Conservation (phyloP, 2,888 invertebrate genomes). For the Drosophila prostipennis region DNA sequence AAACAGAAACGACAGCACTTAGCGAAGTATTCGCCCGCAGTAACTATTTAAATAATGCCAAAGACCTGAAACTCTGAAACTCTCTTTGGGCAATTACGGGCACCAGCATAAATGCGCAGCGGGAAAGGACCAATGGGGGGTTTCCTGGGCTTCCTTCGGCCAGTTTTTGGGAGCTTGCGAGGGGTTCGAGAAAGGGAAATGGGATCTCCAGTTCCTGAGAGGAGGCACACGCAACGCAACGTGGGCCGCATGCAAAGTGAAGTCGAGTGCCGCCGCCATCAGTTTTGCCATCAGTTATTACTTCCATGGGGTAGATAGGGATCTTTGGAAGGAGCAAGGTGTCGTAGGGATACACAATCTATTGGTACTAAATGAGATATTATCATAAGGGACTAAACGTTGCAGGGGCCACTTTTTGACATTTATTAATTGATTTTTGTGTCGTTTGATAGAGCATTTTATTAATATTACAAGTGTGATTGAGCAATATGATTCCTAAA, state of each 20-base stretch:
- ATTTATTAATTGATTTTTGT: not conserved
- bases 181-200: not conserved
- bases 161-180: too few relatives aligned
- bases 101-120: constrained; percentile 67
- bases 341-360: not conserved
- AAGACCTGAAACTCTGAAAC: constrained; percentile 41
- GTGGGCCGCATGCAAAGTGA: constrained; percentile 68
- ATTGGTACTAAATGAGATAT: not conserved
- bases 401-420: not conserved
- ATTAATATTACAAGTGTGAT: not conserved
- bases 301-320: constrained; percentile 1
- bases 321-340: not conserved
- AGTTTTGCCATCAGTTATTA: constrained; percentile 22
- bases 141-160: not conserved
- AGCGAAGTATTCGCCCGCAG: constrained; percentile 73
- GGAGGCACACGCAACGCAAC: constrained; percentile 49
- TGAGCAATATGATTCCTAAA: too few relatives aligned
- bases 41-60: constrained; percentile 74
- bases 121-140: constrained; percentile 56
- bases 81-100: constrained; percentile 43
- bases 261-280: constrained; percentile 20
- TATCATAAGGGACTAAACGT: not conserved
- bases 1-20: constrained; percentile 59
- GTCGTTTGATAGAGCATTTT: not conserved
- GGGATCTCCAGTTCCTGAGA: constrained; percentile 10